These are phyloP conservation scores for Eriosoma lanigerum DNA, from an alignment of 1,140 invertebrate species.

Conservation along the genomic window DNA sequence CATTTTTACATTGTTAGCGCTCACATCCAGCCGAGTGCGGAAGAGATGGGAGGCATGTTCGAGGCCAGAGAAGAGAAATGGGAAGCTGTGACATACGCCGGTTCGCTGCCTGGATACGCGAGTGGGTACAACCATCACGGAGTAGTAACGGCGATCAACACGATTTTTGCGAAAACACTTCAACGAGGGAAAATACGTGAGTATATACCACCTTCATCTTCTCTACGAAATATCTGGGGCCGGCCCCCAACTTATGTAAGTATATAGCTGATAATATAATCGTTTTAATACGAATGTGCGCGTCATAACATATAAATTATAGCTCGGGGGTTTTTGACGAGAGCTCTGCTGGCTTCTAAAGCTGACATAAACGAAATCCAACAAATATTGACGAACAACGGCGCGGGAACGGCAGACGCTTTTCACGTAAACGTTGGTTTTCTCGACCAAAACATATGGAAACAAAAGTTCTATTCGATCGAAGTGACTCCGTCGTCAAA, in stretches of 20 bases:
- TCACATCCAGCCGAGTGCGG: neutral
- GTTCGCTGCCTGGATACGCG: neutral
- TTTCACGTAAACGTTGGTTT: constrained; percentile 84
- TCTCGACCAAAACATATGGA: constrained; percentile 58
- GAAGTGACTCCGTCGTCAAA: neutral
- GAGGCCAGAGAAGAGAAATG: constrained; percentile 12
- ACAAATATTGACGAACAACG: constrained; percentile 70
- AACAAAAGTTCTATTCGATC: neutral
- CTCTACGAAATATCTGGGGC: no score
- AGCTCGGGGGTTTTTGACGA: constrained; percentile 78
- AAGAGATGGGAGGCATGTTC: neutral
- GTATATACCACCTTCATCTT: neutral
- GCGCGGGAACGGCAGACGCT: constrained; percentile 75
- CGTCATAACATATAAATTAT: no score
- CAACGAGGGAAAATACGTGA: neutral
- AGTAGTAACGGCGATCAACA: constrained; percentile 6
- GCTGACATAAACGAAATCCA: constrained; percentile 68
- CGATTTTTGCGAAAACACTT: neutral
- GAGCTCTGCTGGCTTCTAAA: constrained; percentile 69
- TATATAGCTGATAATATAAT: no score
- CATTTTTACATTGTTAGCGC: neutral
- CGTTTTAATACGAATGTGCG: no score
- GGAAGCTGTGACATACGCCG: neutral
- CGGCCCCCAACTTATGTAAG: no score
- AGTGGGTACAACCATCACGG: neutral